Conservation (phyloP, 1,140 invertebrate species). For the Habropoda laboriosa region DNA sequence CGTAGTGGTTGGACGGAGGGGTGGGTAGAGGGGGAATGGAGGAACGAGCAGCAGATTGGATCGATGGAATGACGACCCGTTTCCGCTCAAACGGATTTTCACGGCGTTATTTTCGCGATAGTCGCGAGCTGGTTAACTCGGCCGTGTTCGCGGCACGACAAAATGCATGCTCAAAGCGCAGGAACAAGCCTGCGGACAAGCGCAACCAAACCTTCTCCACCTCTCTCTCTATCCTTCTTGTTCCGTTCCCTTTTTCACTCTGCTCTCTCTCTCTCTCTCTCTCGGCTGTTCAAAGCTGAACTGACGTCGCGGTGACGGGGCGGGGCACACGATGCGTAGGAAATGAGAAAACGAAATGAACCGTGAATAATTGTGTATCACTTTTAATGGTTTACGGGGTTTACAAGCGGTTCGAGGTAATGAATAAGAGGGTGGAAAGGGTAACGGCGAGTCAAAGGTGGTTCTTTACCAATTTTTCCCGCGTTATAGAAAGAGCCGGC, state of each 20-base stretch:
- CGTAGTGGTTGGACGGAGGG: too few species aligned
- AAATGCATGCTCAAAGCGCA: slow-evolving; percentile 59
- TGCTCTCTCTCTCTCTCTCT: slow-evolving; percentile 7
- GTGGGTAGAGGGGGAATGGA: not conserved
- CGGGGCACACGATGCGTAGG: slow-evolving; percentile 54
- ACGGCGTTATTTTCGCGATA: slow-evolving; percentile 63
- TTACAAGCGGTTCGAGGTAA: slow-evolving; percentile 18
- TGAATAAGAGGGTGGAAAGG: not conserved
- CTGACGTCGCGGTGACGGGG: slow-evolving; percentile 16
- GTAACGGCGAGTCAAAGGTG: slow-evolving; percentile 73
- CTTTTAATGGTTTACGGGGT: slow-evolving; percentile 71
- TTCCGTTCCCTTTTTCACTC: slow-evolving; percentile 7
- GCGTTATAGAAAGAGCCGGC: slow-evolving; percentile 29
- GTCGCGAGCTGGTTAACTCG: slow-evolving; percentile 62
- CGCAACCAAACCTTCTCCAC: slow-evolving; percentile 40
- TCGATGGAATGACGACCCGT: slow-evolving; percentile 49
- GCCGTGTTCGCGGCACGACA: slow-evolving; percentile 39
- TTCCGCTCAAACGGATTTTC: slow-evolving; percentile 64
- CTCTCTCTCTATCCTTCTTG: not conserved
- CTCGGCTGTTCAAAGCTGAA: slow-evolving; percentile 7
- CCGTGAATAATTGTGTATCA: slow-evolving; percentile 76
- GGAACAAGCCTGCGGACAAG: slow-evolving; percentile 63
- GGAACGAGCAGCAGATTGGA: slow-evolving; percentile 19
- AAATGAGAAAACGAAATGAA: slow-evolving; percentile 77
- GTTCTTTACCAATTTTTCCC: slow-evolving; percentile 69